Evolutionary conservation across 2,113 vertebrate genomes (phyloP), one percentile per base, ranked within the genome.

Genomic region (Glaucomys volans): DNA sequence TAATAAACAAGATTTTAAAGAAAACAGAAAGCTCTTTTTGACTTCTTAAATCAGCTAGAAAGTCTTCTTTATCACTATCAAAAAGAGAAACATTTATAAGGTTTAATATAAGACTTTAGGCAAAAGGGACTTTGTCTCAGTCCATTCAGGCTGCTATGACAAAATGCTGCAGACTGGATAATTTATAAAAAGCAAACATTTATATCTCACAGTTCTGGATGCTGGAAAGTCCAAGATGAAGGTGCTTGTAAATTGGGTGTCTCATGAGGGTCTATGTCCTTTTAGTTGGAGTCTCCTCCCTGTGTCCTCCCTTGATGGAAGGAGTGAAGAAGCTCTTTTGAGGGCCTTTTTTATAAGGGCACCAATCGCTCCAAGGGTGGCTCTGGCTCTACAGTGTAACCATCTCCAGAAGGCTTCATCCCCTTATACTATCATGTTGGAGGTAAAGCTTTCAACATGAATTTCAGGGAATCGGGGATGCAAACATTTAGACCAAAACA

Each of bases 31-130:
- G 1, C 16, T 67, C 14, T 62, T 59, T 82, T 71, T 28, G 54
- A 90, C 62, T 44, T 96, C 62, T 44, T 96, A 66, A 91, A 44
- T 32, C 32, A 77, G 35, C 5, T 54, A 92, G 50, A 20, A 76
- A 91, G 50, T 64, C 7, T 69, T 80, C 52, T 47, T 47, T 11
- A 35, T 93, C 95, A 66, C 50, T 82, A 42, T 20, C 50, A 92
- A 85, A 94, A 83, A 10, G 0, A 37, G 42, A 82, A 80, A 28
- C 42, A 82, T 5, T 84, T 30, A 1, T 67, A 35, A 79, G 80
- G 64, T 26, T 81, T 94, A 84, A 81, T 37, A 22, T 85, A 87
- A 77, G 75, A 75, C n/a, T 75, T 87, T 11, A 85, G 32, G 37
- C 79, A 96, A 93, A 40, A 32, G 30, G 52, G 90, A 75, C 62